These are phyloP conservation scores for Drosophila orosa DNA, from an alignment of 1,140 invertebrate species.

Conservation along the genomic window DNA sequence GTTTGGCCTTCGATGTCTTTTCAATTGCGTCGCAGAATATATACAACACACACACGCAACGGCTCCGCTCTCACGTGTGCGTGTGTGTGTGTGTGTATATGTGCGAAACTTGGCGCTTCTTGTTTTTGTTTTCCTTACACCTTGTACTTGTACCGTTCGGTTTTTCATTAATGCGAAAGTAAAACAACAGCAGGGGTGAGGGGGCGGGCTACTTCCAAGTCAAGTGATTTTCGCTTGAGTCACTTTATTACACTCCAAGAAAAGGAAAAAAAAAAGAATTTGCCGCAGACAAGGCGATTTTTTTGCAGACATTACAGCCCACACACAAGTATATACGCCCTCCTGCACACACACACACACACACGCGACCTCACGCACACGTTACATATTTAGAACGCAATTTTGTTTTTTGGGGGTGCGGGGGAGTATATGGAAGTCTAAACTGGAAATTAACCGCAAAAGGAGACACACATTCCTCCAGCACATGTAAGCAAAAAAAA, in stretches of 20 bases:
- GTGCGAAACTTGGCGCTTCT: constrained; percentile 56
- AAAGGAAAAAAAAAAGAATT: constrained; percentile 7
- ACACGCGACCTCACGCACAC: constrained; percentile 1
- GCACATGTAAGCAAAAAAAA: constrained; percentile 7
- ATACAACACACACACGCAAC: constrained; percentile 37
- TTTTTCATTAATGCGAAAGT: constrained; percentile 38
- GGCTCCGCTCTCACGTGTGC: not conserved
- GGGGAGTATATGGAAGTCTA: not conserved
- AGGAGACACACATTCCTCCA: constrained; percentile 1
- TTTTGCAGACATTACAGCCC: constrained; percentile 32
- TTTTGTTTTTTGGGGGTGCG: not conserved
- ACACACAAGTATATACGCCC: constrained; percentile 12
- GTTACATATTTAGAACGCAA: constrained; percentile 34
- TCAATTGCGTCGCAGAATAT: constrained; percentile 81
- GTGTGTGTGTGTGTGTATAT: constrained; percentile 21
- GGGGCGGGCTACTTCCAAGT: constrained; percentile 11
- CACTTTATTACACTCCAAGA: constrained; percentile 12
- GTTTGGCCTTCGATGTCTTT: constrained; percentile 82
- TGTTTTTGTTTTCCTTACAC: constrained; percentile 52
- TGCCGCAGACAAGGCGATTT: constrained; percentile 7
- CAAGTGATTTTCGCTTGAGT: constrained; percentile 33
- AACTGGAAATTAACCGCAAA: constrained; percentile 1
- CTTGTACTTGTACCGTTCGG: constrained; percentile 35
- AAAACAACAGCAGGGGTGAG: not conserved
- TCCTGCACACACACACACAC: constrained; percentile 13